These are phyloP conservation scores for Pseudotriccus pelzelni DNA, from an alignment of 2,797 vertebrate genomes.

Conservation along the genomic window DNA sequence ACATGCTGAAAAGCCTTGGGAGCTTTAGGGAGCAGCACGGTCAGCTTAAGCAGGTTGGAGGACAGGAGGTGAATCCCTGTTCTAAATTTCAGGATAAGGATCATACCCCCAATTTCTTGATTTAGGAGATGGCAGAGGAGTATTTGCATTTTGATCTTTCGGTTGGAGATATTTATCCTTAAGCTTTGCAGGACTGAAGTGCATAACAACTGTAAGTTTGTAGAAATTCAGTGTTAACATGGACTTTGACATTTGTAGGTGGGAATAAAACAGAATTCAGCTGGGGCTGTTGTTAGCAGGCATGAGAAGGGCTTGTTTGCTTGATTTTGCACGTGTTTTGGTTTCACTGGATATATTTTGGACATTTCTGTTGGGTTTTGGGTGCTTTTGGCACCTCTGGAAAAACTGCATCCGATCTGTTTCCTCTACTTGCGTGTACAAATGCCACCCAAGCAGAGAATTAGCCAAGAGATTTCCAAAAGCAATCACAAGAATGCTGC, in stretches of 20 bases:
- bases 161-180: not conserved
- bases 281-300: not conserved
- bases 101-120: not conserved
- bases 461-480: not conserved
- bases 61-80: not conserved
- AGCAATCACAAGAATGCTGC: not conserved
- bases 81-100: not conserved
- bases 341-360: not conserved
- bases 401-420: not conserved
- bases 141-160: not conserved
- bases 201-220: fast-evolving
- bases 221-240: not conserved
- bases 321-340: not conserved
- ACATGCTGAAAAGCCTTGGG: fast-evolving
- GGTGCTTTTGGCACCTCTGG: not conserved
- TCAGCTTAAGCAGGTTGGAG: not conserved
- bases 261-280: not conserved
- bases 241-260: not conserved
- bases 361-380: not conserved
- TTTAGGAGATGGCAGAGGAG: not conserved
- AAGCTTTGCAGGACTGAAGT: not conserved
- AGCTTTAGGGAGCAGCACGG: fast-evolving
- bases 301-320: not conserved
- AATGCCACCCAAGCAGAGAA: not conserved
- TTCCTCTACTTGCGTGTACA: not conserved